Evolutionary conservation across 2,797 vertebrate species (phyloP), one percentile per base, ranked within the genome.

Genomic region (Tragopan temminckii): DNA sequence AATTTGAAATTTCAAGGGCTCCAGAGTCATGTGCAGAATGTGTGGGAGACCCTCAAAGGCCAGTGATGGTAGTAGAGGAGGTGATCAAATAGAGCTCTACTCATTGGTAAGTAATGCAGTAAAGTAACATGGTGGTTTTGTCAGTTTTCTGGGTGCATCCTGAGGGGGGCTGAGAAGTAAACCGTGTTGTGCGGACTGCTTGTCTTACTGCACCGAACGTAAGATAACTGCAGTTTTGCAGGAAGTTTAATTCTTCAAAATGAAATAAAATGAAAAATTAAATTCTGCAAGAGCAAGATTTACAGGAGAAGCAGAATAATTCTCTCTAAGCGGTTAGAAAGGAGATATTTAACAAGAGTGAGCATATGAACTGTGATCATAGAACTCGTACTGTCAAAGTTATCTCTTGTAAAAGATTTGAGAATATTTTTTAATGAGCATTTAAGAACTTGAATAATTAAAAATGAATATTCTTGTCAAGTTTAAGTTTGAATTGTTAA

Each of bases 1-100:
- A 94, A 38, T 97, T 97, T 97, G 96, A 95, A 96, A 97, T 97
- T 95, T 97, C 97, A 94, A 95, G 94, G 94, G 89, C 96, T 96
- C 97, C 97, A 96, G 92, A 88, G 95, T 97, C 96, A 93, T 95
- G 75, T 91, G 80, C 90, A 94, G 63, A n/a, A 1, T 79, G 38
- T 91, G 79, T 81, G 75, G 84, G 89, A 83, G 58, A 86, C 77
- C 50, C 38, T 45, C 74, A 85, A 74, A 91, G 75, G 74, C 85
- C 86, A 78, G 1, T 77, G 89, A 5, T 90, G 64, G 77, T 89
- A 94, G 87, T 94, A 80, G 58, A 92, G 96, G 96, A 97, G 96
- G 91, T 96, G 96, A 95, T 93, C 93, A 96, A 89, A 90, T 94
- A 75, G 92, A 97, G 68, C 97, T 97, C 96, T 91, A 94, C 92